phyloP scores from a whole-genome alignment of 2,113 vertebrate species.

The Ceyx margarethae region DNA sequence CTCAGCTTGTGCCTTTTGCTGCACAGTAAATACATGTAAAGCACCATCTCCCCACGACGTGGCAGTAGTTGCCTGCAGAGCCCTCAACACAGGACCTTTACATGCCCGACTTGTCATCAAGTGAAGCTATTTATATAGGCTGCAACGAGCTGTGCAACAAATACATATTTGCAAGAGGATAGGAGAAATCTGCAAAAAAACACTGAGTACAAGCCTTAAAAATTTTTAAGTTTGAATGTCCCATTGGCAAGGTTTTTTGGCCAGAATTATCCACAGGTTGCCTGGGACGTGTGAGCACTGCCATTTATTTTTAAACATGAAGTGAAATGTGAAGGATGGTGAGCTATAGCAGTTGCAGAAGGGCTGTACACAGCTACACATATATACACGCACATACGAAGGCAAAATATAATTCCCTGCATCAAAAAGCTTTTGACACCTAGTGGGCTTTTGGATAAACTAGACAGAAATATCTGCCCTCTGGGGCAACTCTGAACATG shows the following conservation, averaged over 20 bases:
- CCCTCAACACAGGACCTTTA: accelerated
- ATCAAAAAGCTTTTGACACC: background rate
- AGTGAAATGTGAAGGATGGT: background rate
- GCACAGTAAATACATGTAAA: background rate
- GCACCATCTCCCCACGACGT: background rate
- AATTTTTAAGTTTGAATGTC: background rate
- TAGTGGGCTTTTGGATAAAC: background rate
- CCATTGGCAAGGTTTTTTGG: background rate
- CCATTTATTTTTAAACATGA: background rate
- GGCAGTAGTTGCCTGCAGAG: slow-evolving; percentile 43
- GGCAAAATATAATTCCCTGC: background rate
- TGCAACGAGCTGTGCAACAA: background rate
- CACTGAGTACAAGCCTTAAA: background rate
- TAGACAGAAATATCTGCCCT: background rate
- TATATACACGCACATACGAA: background rate
- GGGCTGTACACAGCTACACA: background rate
- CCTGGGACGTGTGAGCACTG: background rate
- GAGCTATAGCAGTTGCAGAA: background rate
- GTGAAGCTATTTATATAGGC: background rate
- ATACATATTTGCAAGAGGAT: background rate
- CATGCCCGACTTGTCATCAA: accelerated
- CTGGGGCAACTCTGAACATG: background rate
- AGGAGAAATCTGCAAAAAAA: background rate
- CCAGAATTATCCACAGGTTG: background rate
- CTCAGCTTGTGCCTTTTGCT: background rate